A percentile compares a stretch with the other conserved stretches of the same genome.
These are phyloP conservation scores for Gasterosteus aculeatus DNA, from an alignment of 2,113 vertebrate genomes.

Conservation along the genomic window DNA sequence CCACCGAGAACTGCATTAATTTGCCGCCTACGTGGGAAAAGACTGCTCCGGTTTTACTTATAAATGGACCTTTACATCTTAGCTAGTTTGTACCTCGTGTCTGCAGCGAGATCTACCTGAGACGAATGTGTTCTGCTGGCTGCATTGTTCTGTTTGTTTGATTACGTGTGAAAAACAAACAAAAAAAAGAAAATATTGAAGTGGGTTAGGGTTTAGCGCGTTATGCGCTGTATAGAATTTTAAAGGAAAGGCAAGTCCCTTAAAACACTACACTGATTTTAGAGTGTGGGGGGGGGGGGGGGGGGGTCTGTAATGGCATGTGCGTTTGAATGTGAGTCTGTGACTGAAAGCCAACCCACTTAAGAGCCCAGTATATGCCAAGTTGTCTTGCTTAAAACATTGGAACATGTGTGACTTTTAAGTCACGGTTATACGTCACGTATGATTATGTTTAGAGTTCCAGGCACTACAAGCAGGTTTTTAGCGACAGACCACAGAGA, in stretches of 20 bases:
- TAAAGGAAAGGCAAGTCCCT: constrained; percentile 25
- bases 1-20: constrained; percentile 44
- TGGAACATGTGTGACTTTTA: constrained; percentile 19
- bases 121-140: constrained; percentile 39
- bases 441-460: background rate
- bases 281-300: background rate
- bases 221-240: constrained; percentile 60
- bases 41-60: constrained; percentile 62
- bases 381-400: constrained; percentile 20
- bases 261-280: constrained; percentile 64
- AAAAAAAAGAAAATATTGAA: constrained; percentile 15
- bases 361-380: constrained; percentile 20
- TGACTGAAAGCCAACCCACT: constrained; percentile 20
- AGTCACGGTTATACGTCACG: constrained; percentile 5
- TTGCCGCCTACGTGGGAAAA: constrained; percentile 54
- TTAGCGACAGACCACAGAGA: constrained; percentile 19
- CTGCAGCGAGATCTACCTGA: constrained; percentile 49
- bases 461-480: constrained; percentile 31
- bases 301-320: constrained; percentile 19
- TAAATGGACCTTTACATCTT: constrained; percentile 56
- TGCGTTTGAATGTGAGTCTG: constrained; percentile 37
- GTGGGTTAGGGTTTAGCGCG: constrained; percentile 35
- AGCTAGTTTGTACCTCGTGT: constrained; percentile 63
- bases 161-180: constrained; percentile 55
- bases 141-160: constrained; percentile 42